Base-by-base conservation (phyloP, 2,888 invertebrate species). In the Leucoptera coffeella region DNA sequence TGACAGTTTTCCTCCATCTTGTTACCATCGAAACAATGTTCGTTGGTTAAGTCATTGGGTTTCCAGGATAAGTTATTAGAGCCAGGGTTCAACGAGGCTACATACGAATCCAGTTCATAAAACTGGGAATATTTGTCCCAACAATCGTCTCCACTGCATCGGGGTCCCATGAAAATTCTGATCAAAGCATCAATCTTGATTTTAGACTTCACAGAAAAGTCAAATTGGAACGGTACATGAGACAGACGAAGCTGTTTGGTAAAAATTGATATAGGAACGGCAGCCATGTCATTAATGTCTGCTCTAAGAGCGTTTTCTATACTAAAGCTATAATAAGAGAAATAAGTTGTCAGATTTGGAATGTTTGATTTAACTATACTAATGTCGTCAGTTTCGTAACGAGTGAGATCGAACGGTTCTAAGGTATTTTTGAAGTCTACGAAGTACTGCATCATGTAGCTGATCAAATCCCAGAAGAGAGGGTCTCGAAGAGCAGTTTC, bases 401-500 rank as follows among this genome's bases (percentile, higher is more conserved):
- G 31, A 7, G 46, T 39, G 15, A 67, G 35, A 29, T 59, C 43
- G 23, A 38, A 50, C 4, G 54, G 55, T 17, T 50, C 40, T 30
- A 60, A 40, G 1, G 40, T 43, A 9, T 44, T 41, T 27, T 48
- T 47, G 31, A 50, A 64, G 11, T 57, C 52, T 6, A 37, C 45
- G 14, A 56, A 59, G 33, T 65, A 67, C 22, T 47, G 50, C 6
- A 60, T 30, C 21, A 50, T 38, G 23, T 41, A 44, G 33, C 55
- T 38, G 4, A 67, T 46, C 33, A 67, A 38, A 12, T 43, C 35
- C 64, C 64, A 65, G 33, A 55, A 65, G 2, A 47, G 37, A 2
- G 64, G 59, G 35, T 65, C 65, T 31, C 64, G 46, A 20, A 69
- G 36, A 14, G 59, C 42, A 30, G 67, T 69, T 40, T 65, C 54